phyloP scores from a whole-genome alignment of 2,797 vertebrate genomes.

The Rhynchotus rufescens region DNA sequence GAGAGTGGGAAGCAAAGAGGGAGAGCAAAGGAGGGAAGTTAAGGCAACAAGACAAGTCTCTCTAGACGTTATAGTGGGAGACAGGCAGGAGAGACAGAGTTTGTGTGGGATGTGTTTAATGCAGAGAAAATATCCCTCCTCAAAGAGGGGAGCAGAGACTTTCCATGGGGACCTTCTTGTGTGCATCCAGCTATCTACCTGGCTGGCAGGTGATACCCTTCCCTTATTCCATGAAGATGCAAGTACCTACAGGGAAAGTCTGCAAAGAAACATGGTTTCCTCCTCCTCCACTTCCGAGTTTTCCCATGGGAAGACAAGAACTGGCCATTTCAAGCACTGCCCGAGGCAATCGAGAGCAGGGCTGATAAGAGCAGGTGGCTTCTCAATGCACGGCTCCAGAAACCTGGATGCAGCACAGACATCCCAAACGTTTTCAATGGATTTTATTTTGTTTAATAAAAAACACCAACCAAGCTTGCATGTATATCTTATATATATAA shows the following conservation, averaged over 20 bases:
- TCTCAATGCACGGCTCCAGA: not conserved
- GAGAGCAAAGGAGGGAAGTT: not conserved
- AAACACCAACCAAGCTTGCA: slow-evolving; percentile 80
- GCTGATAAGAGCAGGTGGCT: not conserved
- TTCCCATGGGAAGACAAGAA: fast-evolving
- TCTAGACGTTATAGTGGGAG: not conserved
- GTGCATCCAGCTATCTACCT: not conserved
- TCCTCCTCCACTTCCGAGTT: not conserved
- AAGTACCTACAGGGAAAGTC: not conserved
- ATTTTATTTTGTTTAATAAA: slow-evolving; percentile 77
- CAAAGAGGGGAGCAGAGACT: not conserved
- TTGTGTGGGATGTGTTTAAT: not conserved
- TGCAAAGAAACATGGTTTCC: not conserved
- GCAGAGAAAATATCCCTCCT: not conserved
- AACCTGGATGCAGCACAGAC: slow-evolving; percentile 54
- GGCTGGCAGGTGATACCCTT: not conserved
- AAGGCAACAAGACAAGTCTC: not conserved
- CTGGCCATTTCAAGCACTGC: not conserved
- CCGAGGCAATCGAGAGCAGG: not conserved
- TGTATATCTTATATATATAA: slow-evolving; percentile 84
- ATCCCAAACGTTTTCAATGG: slow-evolving; percentile 54
- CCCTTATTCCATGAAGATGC: not conserved
- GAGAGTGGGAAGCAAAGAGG: not conserved
- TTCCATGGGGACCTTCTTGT: not conserved
- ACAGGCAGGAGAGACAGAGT: fast-evolving